phyloP scores from a whole-genome alignment of 92 coral and sea anemone species.

The Porites divaricata region DNA sequence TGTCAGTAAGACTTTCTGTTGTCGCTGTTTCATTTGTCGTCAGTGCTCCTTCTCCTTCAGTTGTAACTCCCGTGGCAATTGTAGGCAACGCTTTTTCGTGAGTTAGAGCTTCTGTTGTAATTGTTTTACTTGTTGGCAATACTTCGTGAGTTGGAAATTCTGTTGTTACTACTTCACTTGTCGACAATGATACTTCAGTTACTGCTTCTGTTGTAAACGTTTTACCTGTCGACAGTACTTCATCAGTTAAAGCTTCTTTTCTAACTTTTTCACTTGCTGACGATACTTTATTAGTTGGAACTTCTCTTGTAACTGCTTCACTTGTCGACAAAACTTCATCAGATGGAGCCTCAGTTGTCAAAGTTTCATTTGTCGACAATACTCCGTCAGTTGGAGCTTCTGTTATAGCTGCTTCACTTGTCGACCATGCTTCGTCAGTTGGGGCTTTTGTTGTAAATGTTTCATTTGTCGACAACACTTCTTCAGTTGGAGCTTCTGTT shows the following conservation, averaged over 20 bases:
- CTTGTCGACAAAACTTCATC: not conserved
- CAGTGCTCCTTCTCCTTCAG: not conserved
- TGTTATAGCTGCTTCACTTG: not conserved
- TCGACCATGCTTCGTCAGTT: not conserved
- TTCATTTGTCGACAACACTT: not conserved
- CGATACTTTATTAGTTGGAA: not conserved
- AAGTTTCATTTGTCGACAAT: conserved; percentile 2
- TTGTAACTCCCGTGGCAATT: not conserved
- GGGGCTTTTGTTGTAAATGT: not conserved
- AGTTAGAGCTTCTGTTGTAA: not conserved
- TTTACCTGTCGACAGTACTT: too few relatives aligned
- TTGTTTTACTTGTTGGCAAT: conserved; percentile 6
- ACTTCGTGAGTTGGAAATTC: not conserved
- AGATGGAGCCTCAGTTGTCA: not conserved
- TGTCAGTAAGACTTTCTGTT: not conserved
- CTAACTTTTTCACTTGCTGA: not conserved
- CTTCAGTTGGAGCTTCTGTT: too few relatives aligned
- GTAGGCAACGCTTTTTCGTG: not conserved
- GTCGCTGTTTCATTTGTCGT: conserved; percentile 4
- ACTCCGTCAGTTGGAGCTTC: not conserved
- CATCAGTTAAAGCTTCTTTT: not conserved
- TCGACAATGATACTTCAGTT: too few relatives aligned
- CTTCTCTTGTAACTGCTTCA: not conserved
- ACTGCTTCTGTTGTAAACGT: not conserved
- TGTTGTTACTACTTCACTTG: not conserved